Base-by-base conservation (phyloP, 2,888 invertebrate genomes). In the Cephalotes varians region DNA sequence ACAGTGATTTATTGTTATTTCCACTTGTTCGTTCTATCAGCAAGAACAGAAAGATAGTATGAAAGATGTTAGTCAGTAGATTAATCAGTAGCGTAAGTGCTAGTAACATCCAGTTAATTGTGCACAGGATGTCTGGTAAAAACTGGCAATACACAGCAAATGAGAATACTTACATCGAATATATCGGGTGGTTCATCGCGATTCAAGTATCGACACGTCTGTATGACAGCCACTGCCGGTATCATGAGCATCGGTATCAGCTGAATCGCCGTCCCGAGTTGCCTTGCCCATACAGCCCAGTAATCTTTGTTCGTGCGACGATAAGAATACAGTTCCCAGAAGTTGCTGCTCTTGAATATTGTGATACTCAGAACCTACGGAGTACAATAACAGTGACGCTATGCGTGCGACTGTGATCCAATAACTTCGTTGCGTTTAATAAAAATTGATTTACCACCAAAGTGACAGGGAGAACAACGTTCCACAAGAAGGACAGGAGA, bases 401-500 rank as follows among this genome's bases (percentile, higher is more conserved):
- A n/a, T n/a, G 3, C 37, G 15, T 37, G 49, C 21, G 62, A 87
- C 74, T 80, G 82, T 58, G 69, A 10, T n/a, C 2, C 40, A 15
- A 58, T 58, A 31, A 9, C 37, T 44, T 47, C 15, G 7, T 56
- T 12, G 56, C 31, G 58, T 73, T 21, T 65, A 64, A 40, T 9
- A 31, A 37, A 9, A 34, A 47, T 12, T 49, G 31, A 65, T 79
- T 34, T 91, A 98, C 98, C 95, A 98, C 96, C 73, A 98, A 95
- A 9, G 97, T 96, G 74, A 98, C 97, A 0, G 98, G 98, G 90
- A 98, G 94, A 76, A 98, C 95, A 2, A 98, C 97, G 92, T 98
- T 98, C 98, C 98, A 98, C 0, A 97, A 97, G 93, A 98, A 98
- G 5, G 97, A 97, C 31, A 98, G 94, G 84, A 98, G 94, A 12